phyloP scores from a whole-genome alignment of 2,888 invertebrate species.

The Brachyopa scutellaris region DNA sequence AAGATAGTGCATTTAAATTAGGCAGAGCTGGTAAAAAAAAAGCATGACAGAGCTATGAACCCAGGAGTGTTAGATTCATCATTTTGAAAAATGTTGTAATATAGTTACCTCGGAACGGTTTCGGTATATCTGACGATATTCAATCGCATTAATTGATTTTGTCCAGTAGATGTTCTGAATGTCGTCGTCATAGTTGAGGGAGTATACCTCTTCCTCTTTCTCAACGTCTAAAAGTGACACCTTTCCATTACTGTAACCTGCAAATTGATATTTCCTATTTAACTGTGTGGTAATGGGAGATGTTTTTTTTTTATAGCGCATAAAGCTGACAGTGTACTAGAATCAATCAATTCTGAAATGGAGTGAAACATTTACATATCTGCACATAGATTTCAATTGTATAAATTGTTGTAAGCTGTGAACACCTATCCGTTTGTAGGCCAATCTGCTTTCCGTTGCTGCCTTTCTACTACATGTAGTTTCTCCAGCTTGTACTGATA shows the following conservation, averaged over 20 bases:
- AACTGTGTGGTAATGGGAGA: background rate
- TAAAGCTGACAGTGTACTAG: too few species aligned
- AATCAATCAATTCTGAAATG: too few species aligned
- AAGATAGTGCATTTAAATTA: constrained; percentile 83
- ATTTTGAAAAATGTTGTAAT: background rate
- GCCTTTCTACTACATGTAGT: too few species aligned
- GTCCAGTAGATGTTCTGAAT: constrained; percentile 91
- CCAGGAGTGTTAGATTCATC: background rate
- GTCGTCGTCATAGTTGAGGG: constrained; percentile 84
- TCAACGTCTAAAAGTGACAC: constrained; percentile 91
- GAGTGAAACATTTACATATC: too few species aligned
- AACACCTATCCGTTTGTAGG: too few species aligned
- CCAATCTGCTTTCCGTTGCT: too few species aligned
- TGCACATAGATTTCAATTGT: too few species aligned
- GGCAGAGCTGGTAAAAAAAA: constrained; percentile 85
- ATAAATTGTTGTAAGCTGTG: too few species aligned
- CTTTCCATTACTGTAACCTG: constrained; percentile 87
- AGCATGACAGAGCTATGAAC: constrained; percentile 82
- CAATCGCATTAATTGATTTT: constrained; percentile 77
- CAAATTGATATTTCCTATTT: background rate
- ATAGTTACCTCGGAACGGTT: constrained; percentile 75
- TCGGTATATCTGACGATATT: constrained; percentile 75
- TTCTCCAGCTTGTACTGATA: too few species aligned
- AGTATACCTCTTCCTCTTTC: constrained; percentile 90
- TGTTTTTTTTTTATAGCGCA: too few species aligned